Conservation (phyloP, 1,140 invertebrate species). For the Leptinotarsa defecta region DNA sequence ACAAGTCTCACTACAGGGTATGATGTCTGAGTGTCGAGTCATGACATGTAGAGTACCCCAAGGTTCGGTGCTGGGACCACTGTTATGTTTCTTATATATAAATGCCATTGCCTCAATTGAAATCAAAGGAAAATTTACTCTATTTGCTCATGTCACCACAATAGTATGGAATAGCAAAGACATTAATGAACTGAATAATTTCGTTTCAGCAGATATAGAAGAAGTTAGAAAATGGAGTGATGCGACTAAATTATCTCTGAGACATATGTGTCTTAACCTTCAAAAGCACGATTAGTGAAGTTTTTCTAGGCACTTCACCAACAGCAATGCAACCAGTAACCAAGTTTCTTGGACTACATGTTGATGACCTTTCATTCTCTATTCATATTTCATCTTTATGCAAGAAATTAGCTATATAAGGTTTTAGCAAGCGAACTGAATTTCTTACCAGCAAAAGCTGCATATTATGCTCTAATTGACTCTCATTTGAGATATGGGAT, state of each 20-base stretch:
- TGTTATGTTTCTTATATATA: not conserved
- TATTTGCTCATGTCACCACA: constrained; percentile 11
- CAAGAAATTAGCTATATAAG: constrained; percentile 1
- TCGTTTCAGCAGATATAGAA: not conserved
- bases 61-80: constrained; percentile 3
- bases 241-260: not conserved
- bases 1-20: not conserved
- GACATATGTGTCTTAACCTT: not conserved
- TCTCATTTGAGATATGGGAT: not conserved
- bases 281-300: not conserved
- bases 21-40: not conserved
- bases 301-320: not conserved
- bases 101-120: not conserved
- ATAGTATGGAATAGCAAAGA: not conserved
- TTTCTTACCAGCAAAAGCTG: not conserved
- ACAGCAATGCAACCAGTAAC: not conserved
- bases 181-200: not conserved
- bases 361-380: not conserved
- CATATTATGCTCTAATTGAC: not conserved
- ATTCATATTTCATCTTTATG: not conserved
- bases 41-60: not conserved
- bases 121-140: constrained; percentile 11
- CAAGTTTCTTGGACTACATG: constrained; percentile 2
- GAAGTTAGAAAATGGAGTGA: not conserved
- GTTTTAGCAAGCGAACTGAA: not conserved